phyloP scores from a whole-genome alignment of 1,140 invertebrate genomes.

The Drosophila grimshawi region DNA sequence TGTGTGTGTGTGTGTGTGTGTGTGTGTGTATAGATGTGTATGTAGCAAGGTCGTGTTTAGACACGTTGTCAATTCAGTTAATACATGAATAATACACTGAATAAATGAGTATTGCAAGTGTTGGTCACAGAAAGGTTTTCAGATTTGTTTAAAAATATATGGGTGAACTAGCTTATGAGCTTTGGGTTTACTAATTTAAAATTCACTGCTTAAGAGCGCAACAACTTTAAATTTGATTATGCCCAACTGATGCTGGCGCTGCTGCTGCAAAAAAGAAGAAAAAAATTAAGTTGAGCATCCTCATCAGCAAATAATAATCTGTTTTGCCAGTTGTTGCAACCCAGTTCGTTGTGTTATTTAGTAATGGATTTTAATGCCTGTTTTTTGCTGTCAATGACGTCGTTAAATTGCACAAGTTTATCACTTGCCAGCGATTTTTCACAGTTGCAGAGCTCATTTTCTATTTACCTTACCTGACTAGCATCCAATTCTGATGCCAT shows the following conservation, averaged over 20 bases:
- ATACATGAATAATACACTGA: conserved; percentile 11
- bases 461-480: conserved; percentile 7
- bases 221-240: too few relatives aligned
- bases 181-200: too few relatives aligned
- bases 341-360: conserved; percentile 15
- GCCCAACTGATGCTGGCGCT: too few relatives aligned
- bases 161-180: too few relatives aligned
- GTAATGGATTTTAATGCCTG: conserved; percentile 5
- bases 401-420: conserved; percentile 48
- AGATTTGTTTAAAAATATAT: background rate
- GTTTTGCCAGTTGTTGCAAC: background rate
- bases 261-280: too few relatives aligned
- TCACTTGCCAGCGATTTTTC: conserved; percentile 39
- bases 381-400: conserved; percentile 36
- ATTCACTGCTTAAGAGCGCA: too few relatives aligned
- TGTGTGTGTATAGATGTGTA: background rate
- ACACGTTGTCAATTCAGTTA: conserved; percentile 16
- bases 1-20: background rate
- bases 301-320: background rate
- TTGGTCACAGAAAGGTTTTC: background rate
- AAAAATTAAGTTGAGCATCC: too few relatives aligned
- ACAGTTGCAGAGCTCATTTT: conserved; percentile 16
- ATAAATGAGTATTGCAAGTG: background rate
- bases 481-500: conserved; percentile 47
- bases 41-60: conserved; percentile 11